Evolutionary conservation across 2,888 invertebrate genomes (phyloP), one percentile per base, ranked within the genome.

Genomic region (Agriotes lineatus): DNA sequence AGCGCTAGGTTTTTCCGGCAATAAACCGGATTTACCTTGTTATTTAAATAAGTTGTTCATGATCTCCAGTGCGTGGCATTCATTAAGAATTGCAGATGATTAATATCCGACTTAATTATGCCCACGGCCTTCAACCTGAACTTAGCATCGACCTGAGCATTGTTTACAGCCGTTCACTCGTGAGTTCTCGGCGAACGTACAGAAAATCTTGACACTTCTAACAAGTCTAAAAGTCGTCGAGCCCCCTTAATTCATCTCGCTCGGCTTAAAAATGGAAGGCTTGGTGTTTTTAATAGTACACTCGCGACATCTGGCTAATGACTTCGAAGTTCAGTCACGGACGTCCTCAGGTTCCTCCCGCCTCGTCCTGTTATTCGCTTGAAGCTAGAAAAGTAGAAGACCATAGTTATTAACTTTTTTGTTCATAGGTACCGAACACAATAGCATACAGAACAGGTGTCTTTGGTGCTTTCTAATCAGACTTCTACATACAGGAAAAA

Each of bases 251-350:
- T 18, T 4, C 2, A 16, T 16, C 16, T 42, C 0, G 6, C 12
- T n/a, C 14, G 1, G 37, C 16, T 42, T 42, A 42, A 42, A 42
- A 42, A 14, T 12, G 42, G 16, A 42, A 14, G 35, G 14, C 33
- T 52, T 52, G 20, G 19, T 45, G 22, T 45, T 45, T 57, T 45
- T 44, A 10, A 69, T 78, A 75, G 77, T 73, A 75, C 72, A 78
- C 77, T 69, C 63, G 71, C 77, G 77, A 75, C 78, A 78, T 78
- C 77, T 78, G 78, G 76, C 73, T 75, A 76, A 78, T 77, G 76
- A 76, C 76, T 74, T 72, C 77, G 72, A 74, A 74, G 73, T 67
- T 73, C 68, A 76, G 75, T 77, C 78, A 76, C 72, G 77, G 76
- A 75, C 76, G 76, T 71, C 48, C 56, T n/a, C 18, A 52, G 14